A percentile compares a stretch with the other conserved stretches of the same genome.
Conservation (phyloP, 2,888 invertebrate genomes). For the Ctena decussata region DNA sequence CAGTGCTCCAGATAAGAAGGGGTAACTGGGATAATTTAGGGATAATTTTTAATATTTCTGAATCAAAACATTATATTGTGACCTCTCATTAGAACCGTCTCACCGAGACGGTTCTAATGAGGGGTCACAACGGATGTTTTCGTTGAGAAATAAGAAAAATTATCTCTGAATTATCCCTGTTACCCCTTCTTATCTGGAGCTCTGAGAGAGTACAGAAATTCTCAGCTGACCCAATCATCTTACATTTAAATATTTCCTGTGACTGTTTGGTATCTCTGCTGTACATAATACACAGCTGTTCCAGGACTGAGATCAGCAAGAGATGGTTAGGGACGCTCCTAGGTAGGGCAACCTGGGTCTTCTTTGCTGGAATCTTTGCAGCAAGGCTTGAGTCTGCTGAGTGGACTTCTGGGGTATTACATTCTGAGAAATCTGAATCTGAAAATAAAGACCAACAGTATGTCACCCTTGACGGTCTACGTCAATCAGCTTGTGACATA, state of each 20-base stretch:
- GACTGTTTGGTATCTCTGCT: slow-evolving; percentile 72
- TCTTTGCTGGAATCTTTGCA: not conserved
- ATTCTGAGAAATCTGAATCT: slow-evolving; percentile 64
- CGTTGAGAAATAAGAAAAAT: no score
- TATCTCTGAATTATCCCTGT: no score
- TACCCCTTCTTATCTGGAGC: no score
- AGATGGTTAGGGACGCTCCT: slow-evolving; percentile 79
- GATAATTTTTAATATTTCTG: no score
- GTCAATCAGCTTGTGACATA: not conserved
- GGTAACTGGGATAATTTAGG: no score
- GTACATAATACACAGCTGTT: slow-evolving; percentile 82
- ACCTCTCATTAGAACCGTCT: no score
- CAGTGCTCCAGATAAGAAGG: no score
- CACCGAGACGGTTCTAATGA: no score
- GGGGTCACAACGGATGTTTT: no score
- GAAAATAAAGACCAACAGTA: not conserved
- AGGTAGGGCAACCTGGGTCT: slow-evolving; percentile 57
- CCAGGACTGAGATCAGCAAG: slow-evolving; percentile 81
- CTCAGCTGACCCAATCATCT: no score
- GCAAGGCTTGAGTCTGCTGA: slow-evolving; percentile 19
- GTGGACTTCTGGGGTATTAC: not conserved
- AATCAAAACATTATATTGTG: no score
- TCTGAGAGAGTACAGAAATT: no score
- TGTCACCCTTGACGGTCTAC: not conserved
- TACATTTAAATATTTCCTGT: slow-evolving; percentile 81